Conservation (phyloP, 2,113 vertebrate species). For the Paramisgurnus dabryanus region DNA sequence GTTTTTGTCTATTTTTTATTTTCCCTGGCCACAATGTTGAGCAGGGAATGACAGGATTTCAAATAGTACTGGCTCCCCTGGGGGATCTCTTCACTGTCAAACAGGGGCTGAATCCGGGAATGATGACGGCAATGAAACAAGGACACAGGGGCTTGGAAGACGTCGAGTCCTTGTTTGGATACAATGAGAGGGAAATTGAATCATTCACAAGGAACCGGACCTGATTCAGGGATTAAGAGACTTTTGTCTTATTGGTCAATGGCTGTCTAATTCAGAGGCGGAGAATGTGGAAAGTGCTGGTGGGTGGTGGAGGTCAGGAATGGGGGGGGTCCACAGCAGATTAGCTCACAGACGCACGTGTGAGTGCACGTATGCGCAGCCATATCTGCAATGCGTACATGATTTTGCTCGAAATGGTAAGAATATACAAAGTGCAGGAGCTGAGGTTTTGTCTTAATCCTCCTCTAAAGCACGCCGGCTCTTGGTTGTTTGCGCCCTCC, state of each 20-base stretch:
- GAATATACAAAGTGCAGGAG: slow-evolving; percentile 28
- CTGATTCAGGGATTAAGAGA: slow-evolving; percentile 54
- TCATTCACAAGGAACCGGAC: slow-evolving; percentile 55
- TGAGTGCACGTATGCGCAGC: slow-evolving; percentile 2
- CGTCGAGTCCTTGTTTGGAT: slow-evolving; percentile 44
- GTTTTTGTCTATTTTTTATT: background rate
- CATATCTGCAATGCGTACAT: slow-evolving; percentile 10
- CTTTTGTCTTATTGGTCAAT: slow-evolving; percentile 58
- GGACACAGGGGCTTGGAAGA: slow-evolving; percentile 40
- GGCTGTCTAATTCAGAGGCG: slow-evolving; percentile 47
- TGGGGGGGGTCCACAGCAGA: slow-evolving; percentile 8
- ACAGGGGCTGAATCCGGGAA: slow-evolving; percentile 7
- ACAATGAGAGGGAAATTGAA: slow-evolving; percentile 61
- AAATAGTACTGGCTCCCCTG: slow-evolving; percentile 23
- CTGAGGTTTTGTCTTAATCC: slow-evolving; percentile 41
- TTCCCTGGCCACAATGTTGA: background rate
- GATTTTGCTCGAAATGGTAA: slow-evolving; percentile 24
- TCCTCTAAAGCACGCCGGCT: slow-evolving; percentile 35
- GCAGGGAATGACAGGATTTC: slow-evolving; percentile 25
- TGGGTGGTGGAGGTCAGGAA: slow-evolving; percentile 39
- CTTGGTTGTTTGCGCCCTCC: slow-evolving; percentile 43
- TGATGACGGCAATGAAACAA: slow-evolving; percentile 34
- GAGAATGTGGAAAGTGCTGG: slow-evolving; percentile 48
- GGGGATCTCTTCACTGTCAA: slow-evolving; percentile 35
- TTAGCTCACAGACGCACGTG: slow-evolving; percentile 28